Conservation (phyloP, 2,797 vertebrate species). For the Podargus strigoides region DNA sequence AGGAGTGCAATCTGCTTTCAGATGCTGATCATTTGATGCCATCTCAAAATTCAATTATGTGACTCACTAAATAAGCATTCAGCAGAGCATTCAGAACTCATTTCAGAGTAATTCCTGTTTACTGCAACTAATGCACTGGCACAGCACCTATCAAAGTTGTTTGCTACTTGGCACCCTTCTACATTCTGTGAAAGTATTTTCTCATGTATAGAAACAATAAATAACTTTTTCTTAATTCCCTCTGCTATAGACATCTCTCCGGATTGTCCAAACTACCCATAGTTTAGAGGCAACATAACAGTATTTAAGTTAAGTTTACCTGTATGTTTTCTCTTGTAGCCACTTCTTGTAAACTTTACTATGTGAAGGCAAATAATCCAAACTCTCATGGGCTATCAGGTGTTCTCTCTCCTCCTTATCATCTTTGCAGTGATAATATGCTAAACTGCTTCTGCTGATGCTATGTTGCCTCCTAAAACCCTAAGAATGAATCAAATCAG, state of each 20-base stretch:
- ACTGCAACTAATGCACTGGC: neutral
- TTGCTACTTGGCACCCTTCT: neutral
- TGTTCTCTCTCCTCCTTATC: neutral
- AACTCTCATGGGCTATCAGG: neutral
- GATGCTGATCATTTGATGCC: neutral
- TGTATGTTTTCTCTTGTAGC: conserved; percentile 19
- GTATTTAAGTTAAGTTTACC: neutral
- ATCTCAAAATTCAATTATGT: neutral
- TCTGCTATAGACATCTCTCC: neutral
- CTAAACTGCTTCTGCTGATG: neutral
- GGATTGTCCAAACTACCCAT: neutral
- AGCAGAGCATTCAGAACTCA: neutral
- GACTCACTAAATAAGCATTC: neutral
- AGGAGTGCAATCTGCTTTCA: neutral
- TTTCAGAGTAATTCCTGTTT: neutral
- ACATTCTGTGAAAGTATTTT: neutral
- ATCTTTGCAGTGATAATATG: neutral
- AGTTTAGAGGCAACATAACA: neutral
- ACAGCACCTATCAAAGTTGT: neutral
- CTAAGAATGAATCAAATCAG: conserved; percentile 5
- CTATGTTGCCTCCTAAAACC: neutral
- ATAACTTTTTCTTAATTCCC: neutral
- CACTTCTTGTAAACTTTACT: conserved; percentile 41
- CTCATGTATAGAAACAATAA: neutral
- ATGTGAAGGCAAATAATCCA: conserved; percentile 58